Base-by-base conservation (phyloP, 2,113 vertebrate genomes). In the Neopipo cinnamomea region DNA sequence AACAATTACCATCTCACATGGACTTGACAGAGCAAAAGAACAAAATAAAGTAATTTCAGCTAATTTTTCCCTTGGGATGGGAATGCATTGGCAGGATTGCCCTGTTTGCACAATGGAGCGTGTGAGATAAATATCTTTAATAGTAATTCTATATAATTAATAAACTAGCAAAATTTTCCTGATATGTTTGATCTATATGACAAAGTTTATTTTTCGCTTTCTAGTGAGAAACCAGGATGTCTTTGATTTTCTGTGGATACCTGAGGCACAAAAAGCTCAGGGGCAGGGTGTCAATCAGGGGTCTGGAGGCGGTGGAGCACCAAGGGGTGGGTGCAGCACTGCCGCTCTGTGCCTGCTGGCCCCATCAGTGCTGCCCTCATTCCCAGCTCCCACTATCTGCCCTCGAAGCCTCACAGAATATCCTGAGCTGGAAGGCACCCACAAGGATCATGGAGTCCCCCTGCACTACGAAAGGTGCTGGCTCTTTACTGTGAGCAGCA, bases 1-100 rank as follows among this genome's bases (percentile, higher is more conserved):
- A 92, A 92, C 93, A 87, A 73, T 89, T 77, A 63, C 46, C 62
- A 15, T 74, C 81, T 95, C 7, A 5, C 80, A 59, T 50, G 74
- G 58, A 66, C 73, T 91, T 70, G 86, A 81, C 83, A 79, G 81
- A 96, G 89, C 70, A 85, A 61, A 77, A 86, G 91, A 95, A 83
- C 81, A 91, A 96, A 93, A 84, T 39, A 20, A 97, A 92, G 83
- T 95, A 53, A 95, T 95, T 92, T 80, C 77, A 91, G 14, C 77
- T 95, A 80, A 96, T 92, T 89, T 61, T 91, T 95, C 95, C 94
- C 87, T 75, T 88, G 95, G 91, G 94, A 91, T 91, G 84, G 71
- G 77, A 87, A 82, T 89, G 88, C 81, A 77, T 47, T 58, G 93
- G 47, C 84, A 67, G 95, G 84, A 93, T 88, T 92, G 77, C 85